Evolutionary conservation across 2,888 invertebrate genomes (phyloP).

Genomic region (Osmoderma eremita): DNA sequence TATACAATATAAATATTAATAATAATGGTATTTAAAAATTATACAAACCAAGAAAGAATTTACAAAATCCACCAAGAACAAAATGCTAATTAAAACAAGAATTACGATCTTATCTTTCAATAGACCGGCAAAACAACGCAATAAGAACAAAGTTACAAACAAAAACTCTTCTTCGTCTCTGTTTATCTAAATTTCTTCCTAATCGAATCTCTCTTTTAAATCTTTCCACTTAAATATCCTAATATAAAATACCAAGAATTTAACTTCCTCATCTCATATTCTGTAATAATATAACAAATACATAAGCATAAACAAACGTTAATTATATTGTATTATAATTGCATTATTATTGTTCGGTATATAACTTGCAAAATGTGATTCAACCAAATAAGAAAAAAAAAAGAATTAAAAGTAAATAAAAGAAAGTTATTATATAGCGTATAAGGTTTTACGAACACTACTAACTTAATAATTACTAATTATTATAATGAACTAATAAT

Average conservation of each 20-base stretch:
- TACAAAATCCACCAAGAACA: conserved; percentile 26
- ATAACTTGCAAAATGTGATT: conserved; percentile 62
- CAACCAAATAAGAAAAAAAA: conserved; percentile 45
- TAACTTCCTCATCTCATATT: too few species aligned
- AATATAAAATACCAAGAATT: neutral
- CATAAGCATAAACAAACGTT: too few species aligned
- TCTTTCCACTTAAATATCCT: neutral
- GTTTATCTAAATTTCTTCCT: too few species aligned
- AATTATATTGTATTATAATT: too few species aligned
- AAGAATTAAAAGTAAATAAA: conserved; percentile 40
- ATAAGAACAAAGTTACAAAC: neutral
- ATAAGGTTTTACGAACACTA: conserved; percentile 13
- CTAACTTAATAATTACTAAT: neutral
- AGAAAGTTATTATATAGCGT: conserved; percentile 50
- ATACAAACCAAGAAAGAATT: conserved; percentile 41
- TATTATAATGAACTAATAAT: conserved; percentile 57
- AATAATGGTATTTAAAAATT: conserved; percentile 50
- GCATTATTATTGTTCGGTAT: too few species aligned
- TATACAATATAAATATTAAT: conserved; percentile 49
- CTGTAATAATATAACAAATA: too few species aligned
- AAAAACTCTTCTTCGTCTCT: neutral
- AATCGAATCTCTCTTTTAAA: too few species aligned
- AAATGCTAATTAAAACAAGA: conserved; percentile 12
- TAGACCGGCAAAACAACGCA: neutral
- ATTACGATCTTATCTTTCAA: conserved; percentile 7